Evolutionary conservation across 2,888 invertebrate species (phyloP).

Genomic region (Orthonevra nobilis): DNA sequence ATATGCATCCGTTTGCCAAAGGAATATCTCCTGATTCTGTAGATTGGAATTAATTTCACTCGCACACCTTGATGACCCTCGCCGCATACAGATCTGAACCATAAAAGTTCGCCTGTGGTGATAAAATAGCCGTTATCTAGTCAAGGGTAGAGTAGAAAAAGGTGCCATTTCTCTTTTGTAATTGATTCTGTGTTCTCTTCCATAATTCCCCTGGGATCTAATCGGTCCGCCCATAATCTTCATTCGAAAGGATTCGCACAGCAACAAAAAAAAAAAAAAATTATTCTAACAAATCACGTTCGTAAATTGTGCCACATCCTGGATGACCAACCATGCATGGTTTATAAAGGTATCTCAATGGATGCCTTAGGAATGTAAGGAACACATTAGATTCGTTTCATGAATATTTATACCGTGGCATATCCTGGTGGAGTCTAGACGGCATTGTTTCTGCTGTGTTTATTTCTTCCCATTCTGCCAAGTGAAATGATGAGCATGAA

Average conservation of each 20-base stretch:
- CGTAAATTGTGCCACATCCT: constrained; percentile 60
- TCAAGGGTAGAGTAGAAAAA: neutral
- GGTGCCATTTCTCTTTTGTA: constrained; percentile 20
- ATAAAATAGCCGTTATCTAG: constrained; percentile 23
- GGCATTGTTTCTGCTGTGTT: constrained; percentile 52
- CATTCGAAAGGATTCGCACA: constrained; percentile 7
- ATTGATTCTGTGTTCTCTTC: constrained; percentile 64
- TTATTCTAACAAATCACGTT: constrained; percentile 60
- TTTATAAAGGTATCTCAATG: constrained; percentile 42
- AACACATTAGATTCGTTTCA: constrained; percentile 34
- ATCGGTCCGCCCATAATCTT: constrained; percentile 39
- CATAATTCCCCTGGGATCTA: constrained; percentile 51
- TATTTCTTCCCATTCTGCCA: neutral
- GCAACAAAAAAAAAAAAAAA: neutral
- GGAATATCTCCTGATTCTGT: neutral
- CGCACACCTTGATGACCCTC: constrained; percentile 9
- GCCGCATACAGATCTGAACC: constrained; percentile 9
- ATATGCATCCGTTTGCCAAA: constrained; percentile 11
- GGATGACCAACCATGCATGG: constrained; percentile 55
- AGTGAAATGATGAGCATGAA: neutral
- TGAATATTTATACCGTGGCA: constrained; percentile 52
- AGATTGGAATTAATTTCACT: constrained; percentile 39
- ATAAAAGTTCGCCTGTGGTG: constrained; percentile 15
- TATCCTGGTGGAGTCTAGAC: constrained; percentile 46
- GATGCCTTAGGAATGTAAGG: constrained; percentile 25